phyloP scores from a whole-genome alignment of 2,113 vertebrate species.

The Nothoprocta perdicaria region DNA sequence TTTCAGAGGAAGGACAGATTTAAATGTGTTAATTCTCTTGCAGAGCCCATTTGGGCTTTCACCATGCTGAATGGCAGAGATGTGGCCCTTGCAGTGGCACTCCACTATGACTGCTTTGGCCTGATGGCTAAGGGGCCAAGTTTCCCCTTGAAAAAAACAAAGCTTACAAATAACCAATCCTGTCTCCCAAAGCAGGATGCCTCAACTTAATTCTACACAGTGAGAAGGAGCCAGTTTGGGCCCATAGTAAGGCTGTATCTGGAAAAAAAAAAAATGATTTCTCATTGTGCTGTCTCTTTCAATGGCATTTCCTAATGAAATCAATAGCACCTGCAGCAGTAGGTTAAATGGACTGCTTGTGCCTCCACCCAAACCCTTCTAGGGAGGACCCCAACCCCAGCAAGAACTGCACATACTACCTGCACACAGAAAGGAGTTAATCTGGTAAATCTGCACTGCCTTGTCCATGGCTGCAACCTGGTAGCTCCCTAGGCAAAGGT shows the following conservation, averaged over 20 bases:
- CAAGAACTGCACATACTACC: background rate
- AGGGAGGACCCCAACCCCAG: background rate
- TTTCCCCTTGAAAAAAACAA: background rate
- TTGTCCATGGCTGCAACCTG: background rate
- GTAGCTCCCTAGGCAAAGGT: background rate
- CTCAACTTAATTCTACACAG: background rate
- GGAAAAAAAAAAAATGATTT: background rate
- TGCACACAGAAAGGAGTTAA: background rate
- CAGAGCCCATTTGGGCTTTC: background rate
- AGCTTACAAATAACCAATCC: background rate
- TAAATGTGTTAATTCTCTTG: too few species aligned
- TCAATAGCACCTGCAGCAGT: background rate
- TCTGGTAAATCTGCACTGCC: background rate
- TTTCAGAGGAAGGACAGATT: background rate
- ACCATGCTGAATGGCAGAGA: background rate
- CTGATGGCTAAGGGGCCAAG: background rate
- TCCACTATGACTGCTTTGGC: background rate
- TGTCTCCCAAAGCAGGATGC: background rate
- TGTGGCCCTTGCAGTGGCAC: too few species aligned
- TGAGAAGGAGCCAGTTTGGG: background rate
- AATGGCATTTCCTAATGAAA: background rate
- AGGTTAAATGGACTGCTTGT: background rate
- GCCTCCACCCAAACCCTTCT: background rate
- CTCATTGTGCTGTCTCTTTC: background rate
- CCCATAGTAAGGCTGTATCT: background rate